These are phyloP conservation scores for Volucella inanis DNA, from an alignment of 2,888 invertebrate species.

Conservation along the genomic window DNA sequence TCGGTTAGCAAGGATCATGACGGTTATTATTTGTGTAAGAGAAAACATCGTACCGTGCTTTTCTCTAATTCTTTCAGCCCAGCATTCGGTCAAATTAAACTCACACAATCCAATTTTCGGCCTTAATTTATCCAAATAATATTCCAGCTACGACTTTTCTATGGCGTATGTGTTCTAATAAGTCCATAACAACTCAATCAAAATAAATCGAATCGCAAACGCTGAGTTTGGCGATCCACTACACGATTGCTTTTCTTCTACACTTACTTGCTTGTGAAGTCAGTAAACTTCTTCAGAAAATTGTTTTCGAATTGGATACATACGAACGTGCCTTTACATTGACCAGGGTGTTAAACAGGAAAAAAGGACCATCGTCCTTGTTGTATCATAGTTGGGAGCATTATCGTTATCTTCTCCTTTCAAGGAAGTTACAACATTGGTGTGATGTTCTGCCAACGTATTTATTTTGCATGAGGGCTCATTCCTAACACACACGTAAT, in stretches of 20 bases:
- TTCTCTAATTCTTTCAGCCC: background rate
- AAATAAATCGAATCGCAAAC: slow-evolving; percentile 15
- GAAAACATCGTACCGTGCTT: too few species aligned
- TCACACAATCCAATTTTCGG: background rate
- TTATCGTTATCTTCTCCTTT: slow-evolving; percentile 34
- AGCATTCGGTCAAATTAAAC: too few species aligned
- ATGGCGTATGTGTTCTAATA: background rate
- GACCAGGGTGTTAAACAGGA: slow-evolving; percentile 37
- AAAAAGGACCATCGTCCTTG: slow-evolving; percentile 22
- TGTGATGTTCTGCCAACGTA: slow-evolving; percentile 45
- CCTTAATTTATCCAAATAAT: background rate
- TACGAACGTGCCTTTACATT: slow-evolving; percentile 49
- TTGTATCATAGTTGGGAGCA: slow-evolving; percentile 12
- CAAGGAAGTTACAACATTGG: slow-evolving; percentile 22
- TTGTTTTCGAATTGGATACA: slow-evolving; percentile 67
- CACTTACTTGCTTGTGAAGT: slow-evolving; percentile 32
- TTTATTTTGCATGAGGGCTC: slow-evolving; percentile 63
- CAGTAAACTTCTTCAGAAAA: slow-evolving; percentile 55
- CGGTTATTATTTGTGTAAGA: too few species aligned
- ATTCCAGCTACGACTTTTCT: slow-evolving; percentile 7
- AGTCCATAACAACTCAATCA: slow-evolving; percentile 18
- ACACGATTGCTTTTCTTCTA: background rate
- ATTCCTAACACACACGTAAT: slow-evolving; percentile 23
- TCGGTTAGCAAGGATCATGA: too few species aligned
- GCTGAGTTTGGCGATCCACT: background rate